These are phyloP conservation scores for Luehdorfia chinensis DNA, from an alignment of 1,140 invertebrate genomes.

Conservation along the genomic window DNA sequence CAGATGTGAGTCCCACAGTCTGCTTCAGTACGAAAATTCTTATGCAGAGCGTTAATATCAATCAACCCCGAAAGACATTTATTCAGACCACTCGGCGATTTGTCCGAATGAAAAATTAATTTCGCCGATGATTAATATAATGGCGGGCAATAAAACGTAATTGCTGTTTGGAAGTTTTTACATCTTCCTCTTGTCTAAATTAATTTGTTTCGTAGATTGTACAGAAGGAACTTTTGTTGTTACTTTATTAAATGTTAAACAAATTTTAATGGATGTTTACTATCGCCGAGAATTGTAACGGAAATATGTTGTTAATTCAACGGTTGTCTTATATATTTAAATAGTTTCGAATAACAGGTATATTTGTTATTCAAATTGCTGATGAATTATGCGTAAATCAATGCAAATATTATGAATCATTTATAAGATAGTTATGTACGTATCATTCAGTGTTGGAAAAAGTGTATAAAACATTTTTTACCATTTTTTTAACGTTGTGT, in stretches of 20 bases:
- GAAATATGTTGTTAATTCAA: too few relatives aligned
- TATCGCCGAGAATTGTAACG: too few relatives aligned
- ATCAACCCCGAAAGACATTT: constrained; percentile 67
- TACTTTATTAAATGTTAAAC: constrained; percentile 4
- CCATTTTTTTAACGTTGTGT: too few relatives aligned
- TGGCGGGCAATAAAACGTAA: constrained; percentile 71
- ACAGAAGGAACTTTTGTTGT: constrained; percentile 15
- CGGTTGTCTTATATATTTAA: too few relatives aligned
- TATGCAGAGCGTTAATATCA: constrained; percentile 31
- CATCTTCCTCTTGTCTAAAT: constrained; percentile 73
- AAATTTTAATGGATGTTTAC: too few relatives aligned
- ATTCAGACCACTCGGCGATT: constrained; percentile 64
- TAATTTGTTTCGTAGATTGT: constrained; percentile 48
- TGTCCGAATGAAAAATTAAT: constrained; percentile 77
- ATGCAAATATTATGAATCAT: too few relatives aligned
- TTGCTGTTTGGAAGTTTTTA: constrained; percentile 74
- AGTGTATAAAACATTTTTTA: too few relatives aligned
- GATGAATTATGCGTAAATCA: too few relatives aligned
- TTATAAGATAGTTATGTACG: too few relatives aligned
- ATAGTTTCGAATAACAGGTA: too few relatives aligned
- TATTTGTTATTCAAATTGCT: too few relatives aligned
- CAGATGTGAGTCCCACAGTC: constrained; percentile 40
- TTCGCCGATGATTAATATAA: constrained; percentile 75
- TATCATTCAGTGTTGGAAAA: too few relatives aligned
- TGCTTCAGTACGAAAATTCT: constrained; percentile 29